phyloP scores from a whole-genome alignment of 2,113 vertebrate species.

The Nyctereutes procyonoides region DNA sequence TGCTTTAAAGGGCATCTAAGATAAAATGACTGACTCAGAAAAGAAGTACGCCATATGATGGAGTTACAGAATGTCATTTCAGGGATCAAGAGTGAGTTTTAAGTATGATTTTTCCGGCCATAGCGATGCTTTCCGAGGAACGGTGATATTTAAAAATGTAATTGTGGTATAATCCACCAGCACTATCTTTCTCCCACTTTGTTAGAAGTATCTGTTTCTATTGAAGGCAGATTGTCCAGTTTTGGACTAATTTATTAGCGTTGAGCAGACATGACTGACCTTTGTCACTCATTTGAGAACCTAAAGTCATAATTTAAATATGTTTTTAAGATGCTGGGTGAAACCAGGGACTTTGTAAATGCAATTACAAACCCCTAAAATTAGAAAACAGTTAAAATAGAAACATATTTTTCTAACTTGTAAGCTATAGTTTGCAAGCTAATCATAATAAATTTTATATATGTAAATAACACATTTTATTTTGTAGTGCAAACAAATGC shows the following conservation, averaged over 20 bases:
- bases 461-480: not conserved
- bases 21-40: not conserved
- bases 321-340: not conserved
- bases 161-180: not conserved
- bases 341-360: not conserved
- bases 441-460: not conserved
- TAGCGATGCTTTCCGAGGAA: not conserved
- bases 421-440: not conserved
- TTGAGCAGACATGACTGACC: not conserved
- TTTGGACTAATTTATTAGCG: not conserved
- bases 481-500: not conserved
- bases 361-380: not conserved
- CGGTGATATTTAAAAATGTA: not conserved
- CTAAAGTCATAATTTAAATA: not conserved
- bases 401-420: not conserved
- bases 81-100: not conserved
- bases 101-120: not conserved
- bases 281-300: not conserved
- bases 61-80: not conserved
- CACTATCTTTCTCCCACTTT: not conserved
- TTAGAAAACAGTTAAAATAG: not conserved
- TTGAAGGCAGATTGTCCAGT: not conserved
- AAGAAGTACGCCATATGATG: fast-evolving
- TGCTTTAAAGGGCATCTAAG: not conserved
- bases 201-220: not conserved